A percentile compares a stretch with the other conserved stretches of the same genome.
These are phyloP conservation scores for Oceanites oceanicus DNA, from an alignment of 2,113 vertebrate species.

Conservation along the genomic window DNA sequence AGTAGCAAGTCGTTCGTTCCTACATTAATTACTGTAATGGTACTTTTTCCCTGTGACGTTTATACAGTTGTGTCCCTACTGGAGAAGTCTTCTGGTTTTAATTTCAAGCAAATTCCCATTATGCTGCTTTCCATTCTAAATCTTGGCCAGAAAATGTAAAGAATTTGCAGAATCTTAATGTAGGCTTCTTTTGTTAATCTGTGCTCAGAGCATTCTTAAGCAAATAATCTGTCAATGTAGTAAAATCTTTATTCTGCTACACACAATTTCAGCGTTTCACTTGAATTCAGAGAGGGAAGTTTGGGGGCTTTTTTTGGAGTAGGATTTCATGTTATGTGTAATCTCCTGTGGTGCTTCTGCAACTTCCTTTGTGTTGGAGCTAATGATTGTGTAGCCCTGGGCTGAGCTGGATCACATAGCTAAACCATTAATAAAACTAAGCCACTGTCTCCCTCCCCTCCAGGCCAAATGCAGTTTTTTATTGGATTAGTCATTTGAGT, in stretches of 20 bases:
- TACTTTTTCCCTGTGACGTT: neutral
- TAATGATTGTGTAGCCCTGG: neutral
- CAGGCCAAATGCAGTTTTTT: neutral
- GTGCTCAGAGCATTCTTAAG: neutral
- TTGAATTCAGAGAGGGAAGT: neutral
- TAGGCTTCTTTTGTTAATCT: slow-evolving; percentile 29
- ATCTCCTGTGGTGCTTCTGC: neutral
- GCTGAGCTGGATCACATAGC: neutral
- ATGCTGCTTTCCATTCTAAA: neutral
- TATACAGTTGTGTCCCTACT: neutral
- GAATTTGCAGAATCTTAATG: slow-evolving; percentile 31
- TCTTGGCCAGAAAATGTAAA: slow-evolving; percentile 39
- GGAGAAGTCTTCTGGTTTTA: slow-evolving; percentile 17
- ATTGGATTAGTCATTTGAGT: neutral
- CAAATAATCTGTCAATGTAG: neutral
- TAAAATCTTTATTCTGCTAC: neutral
- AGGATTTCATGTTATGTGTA: neutral
- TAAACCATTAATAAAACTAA: neutral
- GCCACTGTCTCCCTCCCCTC: neutral
- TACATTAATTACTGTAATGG: neutral
- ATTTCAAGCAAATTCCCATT: slow-evolving; percentile 2
- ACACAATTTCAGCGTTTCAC: neutral
- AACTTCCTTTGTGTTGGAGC: neutral
- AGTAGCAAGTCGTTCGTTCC: neutral
- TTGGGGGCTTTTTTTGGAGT: neutral